Base-by-base conservation (phyloP, 2,797 vertebrate genomes). In the Fistularia tabacaria region DNA sequence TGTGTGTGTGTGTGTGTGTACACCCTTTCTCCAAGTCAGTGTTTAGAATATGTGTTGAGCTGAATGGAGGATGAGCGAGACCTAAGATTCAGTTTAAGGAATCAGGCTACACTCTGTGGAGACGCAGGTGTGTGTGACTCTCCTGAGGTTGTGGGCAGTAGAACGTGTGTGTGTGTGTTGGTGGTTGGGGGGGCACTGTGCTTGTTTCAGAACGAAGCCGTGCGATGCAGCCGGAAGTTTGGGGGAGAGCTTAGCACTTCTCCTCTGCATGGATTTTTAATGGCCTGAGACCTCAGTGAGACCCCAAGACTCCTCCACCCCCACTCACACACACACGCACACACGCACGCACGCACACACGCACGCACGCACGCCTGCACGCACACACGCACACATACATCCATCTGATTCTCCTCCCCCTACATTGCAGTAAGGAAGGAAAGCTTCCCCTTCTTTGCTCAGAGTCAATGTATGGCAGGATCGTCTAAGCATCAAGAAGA, bases 211-310 rank as follows among this genome's bases (percentile, higher is more conserved):
- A 36, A 51, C 15, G 71, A 67, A 70, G 36, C 14, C 25, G 59
- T 63, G 66, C 48, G 70, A 61, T 77, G 66, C 69, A 69, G 82
- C 50, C 82, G 79, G 64, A 81, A 82, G 82, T 80, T 74, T 77
- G 74, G 71, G 71, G 2, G 71, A 79, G 60, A 76, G 72, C 63
- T 44, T 58, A 77, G 75, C 56, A 52, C 76, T 76, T 75, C 80
- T 83, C 80, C 80, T 85, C 77, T 61, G 66, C 82, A 89, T 90
- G 75, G 89, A 90, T 90, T 88, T 90, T 91, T 90, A 87, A 90
- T 90, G 85, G 79, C 69, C 74, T 76, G 83, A 85, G 87, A 89
- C 80, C 81, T 77, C 59, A 62, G 50, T 71, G 56, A 76, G 76
- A 64, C 76, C 77, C 59, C 38, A 44, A 51, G 69, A 81, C 51